Evolutionary conservation across 2,888 invertebrate species (phyloP), one percentile per base, ranked within the genome.

Genomic region (Cremastobaeus sp.): DNA sequence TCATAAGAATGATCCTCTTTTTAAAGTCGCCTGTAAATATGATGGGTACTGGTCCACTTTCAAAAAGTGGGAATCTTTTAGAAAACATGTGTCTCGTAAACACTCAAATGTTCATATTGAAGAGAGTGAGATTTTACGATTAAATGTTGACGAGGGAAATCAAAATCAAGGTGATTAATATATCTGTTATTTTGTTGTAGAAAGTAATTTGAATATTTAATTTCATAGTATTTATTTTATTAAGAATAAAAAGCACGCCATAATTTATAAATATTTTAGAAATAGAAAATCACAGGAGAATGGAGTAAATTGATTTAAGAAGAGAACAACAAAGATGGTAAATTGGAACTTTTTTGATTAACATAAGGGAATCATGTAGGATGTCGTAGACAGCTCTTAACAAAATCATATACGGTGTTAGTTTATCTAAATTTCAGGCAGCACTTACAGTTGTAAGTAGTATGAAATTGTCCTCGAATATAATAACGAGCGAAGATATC

Each of bases 31-130:
- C 3, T 43, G 43, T 12, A 39, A 30, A 55, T 30, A 41, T 12
- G 55, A 41, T 18, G 30, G 18, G 5, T 55, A 41, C 35, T n/a
- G 12, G 12, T 4, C 17, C 4, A 55, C 28, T 0, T 55, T 41
- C 17, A 39, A 17, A 30, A 55, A 55, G n/a, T 55, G 55, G 55
- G 41, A 41, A 11, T 41, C 41, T 9, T 41, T 55, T 12, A 14
- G 55, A 11, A 55, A 55, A 12, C 55, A 39, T 12, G 30, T 55
- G 1, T 41, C 11, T 18, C 39, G 55, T 1, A 41, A 39, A 9
- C 57, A 57, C n/a, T n/a, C 32, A 8, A 15, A 57, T 21, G n/a
- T 41, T 11, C 18, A 41, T 35, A 37, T 37, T 14, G 11, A 18
- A 11, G 32, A 41, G 12, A 32, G 8, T 6, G 41, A 54, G 3